phyloP scores from a whole-genome alignment of 2,888 invertebrate genomes.

The Sycophila texana region DNA sequence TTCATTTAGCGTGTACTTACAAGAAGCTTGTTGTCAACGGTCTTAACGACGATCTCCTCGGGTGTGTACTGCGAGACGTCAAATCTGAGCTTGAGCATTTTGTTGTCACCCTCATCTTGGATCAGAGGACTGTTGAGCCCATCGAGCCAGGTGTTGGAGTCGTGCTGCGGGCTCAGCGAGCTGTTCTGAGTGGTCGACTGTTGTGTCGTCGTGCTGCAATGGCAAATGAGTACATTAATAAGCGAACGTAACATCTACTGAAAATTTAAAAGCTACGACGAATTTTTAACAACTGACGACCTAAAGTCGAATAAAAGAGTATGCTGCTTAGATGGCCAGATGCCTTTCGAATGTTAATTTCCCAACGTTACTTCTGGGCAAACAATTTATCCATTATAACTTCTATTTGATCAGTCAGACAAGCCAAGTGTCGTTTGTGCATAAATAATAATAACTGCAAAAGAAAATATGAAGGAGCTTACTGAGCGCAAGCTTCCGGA shows the following conservation, averaged over 20 bases:
- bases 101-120: conserved; percentile 95
- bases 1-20: conserved; percentile 77
- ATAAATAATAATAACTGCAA: too few relatives aligned
- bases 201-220: conserved; percentile 81
- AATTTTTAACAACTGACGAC: conserved; percentile 3
- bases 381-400: too few relatives aligned
- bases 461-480: too few relatives aligned
- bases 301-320: conserved; percentile 16
- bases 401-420: too few relatives aligned
- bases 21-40: conserved; percentile 97
- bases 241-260: too few relatives aligned
- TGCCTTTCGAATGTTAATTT: conserved; percentile 23
- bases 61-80: conserved; percentile 98
- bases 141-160: conserved; percentile 84
- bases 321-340: conserved; percentile 15
- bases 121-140: conserved; percentile 94
- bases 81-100: conserved; percentile 95
- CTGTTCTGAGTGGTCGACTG: conserved; percentile 78
- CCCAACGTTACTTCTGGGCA: background rate
- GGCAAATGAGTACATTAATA: background rate
- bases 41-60: conserved; percentile 98
- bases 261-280: background rate
- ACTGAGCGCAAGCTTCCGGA: too few relatives aligned
- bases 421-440: too few relatives aligned
- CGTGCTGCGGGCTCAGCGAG: conserved; percentile 72